Evolutionary conservation across 2,113 vertebrate species (phyloP).

Genomic region (Heterotis niloticus): DNA sequence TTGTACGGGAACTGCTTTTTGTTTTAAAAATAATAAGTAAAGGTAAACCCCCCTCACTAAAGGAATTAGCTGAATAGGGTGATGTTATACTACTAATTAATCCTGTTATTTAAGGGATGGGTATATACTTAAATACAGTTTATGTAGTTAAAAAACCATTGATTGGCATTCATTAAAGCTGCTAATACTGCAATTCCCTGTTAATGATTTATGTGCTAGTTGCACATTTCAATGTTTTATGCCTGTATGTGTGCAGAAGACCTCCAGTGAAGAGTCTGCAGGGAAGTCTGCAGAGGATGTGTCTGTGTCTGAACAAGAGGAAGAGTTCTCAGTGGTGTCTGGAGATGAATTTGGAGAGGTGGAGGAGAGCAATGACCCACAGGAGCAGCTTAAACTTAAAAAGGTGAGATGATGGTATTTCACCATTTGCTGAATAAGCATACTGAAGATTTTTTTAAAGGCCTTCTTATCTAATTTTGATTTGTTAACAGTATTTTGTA

Average conservation of each 20-base stretch:
- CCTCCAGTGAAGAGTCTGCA: not conserved
- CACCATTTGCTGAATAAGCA: not conserved
- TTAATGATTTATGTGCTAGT: not conserved
- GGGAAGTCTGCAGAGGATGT: conserved; percentile 37
- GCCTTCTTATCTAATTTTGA: too few species aligned
- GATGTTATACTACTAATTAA: too few species aligned
- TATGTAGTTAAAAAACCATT: not conserved
- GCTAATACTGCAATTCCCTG: not conserved
- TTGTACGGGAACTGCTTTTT: too few species aligned
- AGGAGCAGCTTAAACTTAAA: conserved; percentile 49
- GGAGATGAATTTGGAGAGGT: conserved; percentile 54
- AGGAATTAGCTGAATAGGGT: too few species aligned
- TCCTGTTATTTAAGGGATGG: too few species aligned
- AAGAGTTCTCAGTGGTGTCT: conserved; percentile 21
- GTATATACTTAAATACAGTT: not conserved
- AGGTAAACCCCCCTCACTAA: too few species aligned
- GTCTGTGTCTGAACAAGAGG: conserved; percentile 28
- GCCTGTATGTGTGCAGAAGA: conserved; percentile 28
- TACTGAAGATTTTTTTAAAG: too few species aligned
- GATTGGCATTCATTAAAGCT: too few species aligned
- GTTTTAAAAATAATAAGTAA: too few species aligned
- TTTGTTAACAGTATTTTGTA: too few species aligned
- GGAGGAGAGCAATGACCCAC: conserved; percentile 20
- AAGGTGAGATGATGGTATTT: conserved; percentile 46
- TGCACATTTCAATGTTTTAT: not conserved